Conservation (phyloP, 1,140 invertebrate species). For the Tenebrio molitor region DNA sequence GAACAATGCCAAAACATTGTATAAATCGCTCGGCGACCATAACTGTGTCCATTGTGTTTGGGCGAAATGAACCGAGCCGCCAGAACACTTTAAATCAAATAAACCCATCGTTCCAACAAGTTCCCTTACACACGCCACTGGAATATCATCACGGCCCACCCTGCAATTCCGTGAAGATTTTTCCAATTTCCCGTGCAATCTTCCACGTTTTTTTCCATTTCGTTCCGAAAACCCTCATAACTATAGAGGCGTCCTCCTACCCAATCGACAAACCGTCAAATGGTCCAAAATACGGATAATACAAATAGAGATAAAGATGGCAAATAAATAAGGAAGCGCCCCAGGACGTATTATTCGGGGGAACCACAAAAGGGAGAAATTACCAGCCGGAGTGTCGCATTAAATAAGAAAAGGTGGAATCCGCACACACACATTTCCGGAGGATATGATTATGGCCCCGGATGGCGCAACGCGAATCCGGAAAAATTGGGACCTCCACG, state of each 20-base stretch:
- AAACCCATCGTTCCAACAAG: constrained; percentile 46
- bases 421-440: background rate
- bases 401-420: constrained; percentile 7
- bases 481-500: too few relatives aligned
- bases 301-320: constrained; percentile 19
- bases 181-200: constrained; percentile 53
- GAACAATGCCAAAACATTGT: constrained; percentile 39
- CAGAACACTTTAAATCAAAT: constrained; percentile 46
- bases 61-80: constrained; percentile 42
- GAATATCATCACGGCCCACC: constrained; percentile 45
- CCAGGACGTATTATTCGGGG: constrained; percentile 2
- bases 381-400: background rate
- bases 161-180: constrained; percentile 52
- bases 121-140: constrained; percentile 43
- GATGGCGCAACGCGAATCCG: background rate
- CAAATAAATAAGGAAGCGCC: constrained; percentile 15
- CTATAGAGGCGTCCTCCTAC: constrained; percentile 11
- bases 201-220: constrained; percentile 42
- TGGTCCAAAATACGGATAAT: constrained; percentile 31
- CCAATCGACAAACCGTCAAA: constrained; percentile 39
- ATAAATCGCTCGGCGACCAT: constrained; percentile 21
- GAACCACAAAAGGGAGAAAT: background rate
- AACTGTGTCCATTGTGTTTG: constrained; percentile 36
- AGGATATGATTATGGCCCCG: background rate
- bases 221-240: constrained; percentile 15